Evolutionary conservation across 1,140 invertebrate genomes (phyloP).

Genomic region (Papilio xuthus): DNA sequence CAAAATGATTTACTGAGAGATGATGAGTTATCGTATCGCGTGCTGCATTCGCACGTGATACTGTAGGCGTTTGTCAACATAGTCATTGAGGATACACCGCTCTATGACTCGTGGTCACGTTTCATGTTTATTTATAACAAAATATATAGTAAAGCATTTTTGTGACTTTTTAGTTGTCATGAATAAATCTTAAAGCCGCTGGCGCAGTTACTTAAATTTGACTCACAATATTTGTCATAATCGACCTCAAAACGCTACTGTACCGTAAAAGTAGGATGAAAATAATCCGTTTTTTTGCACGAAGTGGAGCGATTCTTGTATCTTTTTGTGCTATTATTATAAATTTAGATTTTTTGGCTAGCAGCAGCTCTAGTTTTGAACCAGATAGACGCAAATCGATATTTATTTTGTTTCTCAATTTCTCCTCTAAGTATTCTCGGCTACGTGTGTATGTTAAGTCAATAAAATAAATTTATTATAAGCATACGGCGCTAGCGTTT

Average conservation of each 20-base stretch:
- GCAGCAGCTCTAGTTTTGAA: conserved; percentile 4
- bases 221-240: too few species aligned
- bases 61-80: neutral
- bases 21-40: conserved; percentile 5
- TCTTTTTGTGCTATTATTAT: neutral
- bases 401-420: conserved; percentile 18
- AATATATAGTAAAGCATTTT: neutral
- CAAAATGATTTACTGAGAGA: neutral
- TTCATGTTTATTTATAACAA: neutral
- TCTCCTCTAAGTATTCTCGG: conserved; percentile 23
- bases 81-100: neutral
- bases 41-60: conserved; percentile 2
- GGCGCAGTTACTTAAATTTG: too few species aligned
- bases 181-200: too few species aligned
- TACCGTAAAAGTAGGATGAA: too few species aligned
- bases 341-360: neutral
- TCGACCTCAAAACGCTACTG: too few species aligned
- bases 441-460: conserved; percentile 24
- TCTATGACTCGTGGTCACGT: conserved; percentile 1
- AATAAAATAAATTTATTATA: conserved; percentile 27
- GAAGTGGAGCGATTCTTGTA: neutral
- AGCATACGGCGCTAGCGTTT: neutral
- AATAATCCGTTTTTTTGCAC: neutral
- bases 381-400: conserved; percentile 1
- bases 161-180: too few species aligned